Conservation (phyloP, 2,113 vertebrate genomes). For the Silurus glanis region DNA sequence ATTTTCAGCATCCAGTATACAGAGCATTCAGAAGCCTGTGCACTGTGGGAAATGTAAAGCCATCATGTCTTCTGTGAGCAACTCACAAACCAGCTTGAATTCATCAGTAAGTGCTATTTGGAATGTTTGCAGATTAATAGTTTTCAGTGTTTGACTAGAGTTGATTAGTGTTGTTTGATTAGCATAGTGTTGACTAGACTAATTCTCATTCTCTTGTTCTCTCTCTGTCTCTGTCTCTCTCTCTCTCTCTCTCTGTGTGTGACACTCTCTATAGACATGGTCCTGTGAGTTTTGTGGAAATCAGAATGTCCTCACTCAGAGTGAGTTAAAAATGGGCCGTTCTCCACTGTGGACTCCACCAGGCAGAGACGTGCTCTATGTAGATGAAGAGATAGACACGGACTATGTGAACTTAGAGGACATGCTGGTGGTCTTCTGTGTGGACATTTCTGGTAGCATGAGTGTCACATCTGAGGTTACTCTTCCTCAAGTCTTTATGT, state of each 20-base stretch:
- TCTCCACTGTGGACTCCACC: constrained; percentile 45
- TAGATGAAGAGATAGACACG: constrained; percentile 52
- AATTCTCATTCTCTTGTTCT: no score
- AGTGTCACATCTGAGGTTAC: constrained; percentile 70
- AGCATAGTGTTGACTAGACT: no score
- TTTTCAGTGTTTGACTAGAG: background rate
- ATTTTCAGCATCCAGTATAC: constrained; percentile 52
- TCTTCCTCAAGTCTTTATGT: background rate
- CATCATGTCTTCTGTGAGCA: constrained; percentile 64
- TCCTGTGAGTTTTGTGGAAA: constrained; percentile 71
- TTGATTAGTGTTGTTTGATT: background rate
- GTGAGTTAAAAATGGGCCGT: constrained; percentile 33
- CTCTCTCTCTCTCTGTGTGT: constrained; percentile 2
- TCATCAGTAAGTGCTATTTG: constrained; percentile 57
- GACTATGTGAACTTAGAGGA: constrained; percentile 75
- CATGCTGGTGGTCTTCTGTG: constrained; percentile 73
- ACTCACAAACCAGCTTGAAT: constrained; percentile 16
- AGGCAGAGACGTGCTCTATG: constrained; percentile 65
- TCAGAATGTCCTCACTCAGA: constrained; percentile 44
- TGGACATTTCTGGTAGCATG: constrained; percentile 77
- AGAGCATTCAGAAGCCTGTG: constrained; percentile 61
- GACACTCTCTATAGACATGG: constrained; percentile 62
- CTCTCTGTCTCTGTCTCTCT: background rate
- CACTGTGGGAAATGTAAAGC: constrained; percentile 68
- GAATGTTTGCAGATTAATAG: background rate